Conservation (phyloP, 30 jellyfish, hydroid and myxozoan species). For the Mastigias papua region DNA sequence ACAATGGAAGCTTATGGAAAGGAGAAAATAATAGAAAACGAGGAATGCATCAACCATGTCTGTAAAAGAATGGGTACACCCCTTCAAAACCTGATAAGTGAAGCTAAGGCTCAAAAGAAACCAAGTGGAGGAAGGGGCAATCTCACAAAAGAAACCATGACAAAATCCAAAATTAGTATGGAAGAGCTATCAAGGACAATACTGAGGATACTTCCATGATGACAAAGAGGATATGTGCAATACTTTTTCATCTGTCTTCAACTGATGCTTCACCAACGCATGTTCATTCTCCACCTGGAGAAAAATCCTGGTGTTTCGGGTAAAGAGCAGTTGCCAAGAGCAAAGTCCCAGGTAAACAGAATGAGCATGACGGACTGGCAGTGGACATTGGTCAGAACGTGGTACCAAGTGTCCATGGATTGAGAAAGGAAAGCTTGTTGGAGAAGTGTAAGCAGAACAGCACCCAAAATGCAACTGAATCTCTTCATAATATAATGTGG, state of each 20-base stretch:
- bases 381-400: constrained; percentile 32
- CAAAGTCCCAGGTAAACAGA: not conserved
- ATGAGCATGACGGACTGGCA: constrained; percentile 21
- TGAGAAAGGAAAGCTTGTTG: constrained; percentile 28
- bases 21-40: constrained; percentile 21
- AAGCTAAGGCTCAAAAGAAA: constrained; percentile 18
- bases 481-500: constrained; percentile 35
- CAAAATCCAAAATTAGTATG: constrained; percentile 43
- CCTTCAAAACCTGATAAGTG: not conserved
- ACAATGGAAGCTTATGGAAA: constrained; percentile 18
- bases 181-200: constrained; percentile 44
- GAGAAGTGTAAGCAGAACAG: constrained; percentile 4
- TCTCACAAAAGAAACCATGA: constrained; percentile 15
- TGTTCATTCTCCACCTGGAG: constrained; percentile 37
- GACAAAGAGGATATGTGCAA: constrained; percentile 31
- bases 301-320: constrained; percentile 33
- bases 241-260: constrained; percentile 7
- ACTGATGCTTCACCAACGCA: constrained; percentile 14
- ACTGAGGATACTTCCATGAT: constrained; percentile 1
- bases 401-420: constrained; percentile 10
- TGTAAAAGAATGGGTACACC: constrained; percentile 63
- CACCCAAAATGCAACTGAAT: constrained; percentile 28
- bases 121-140: constrained; percentile 43
- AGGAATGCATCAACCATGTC: constrained; percentile 61
- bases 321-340: constrained; percentile 13